Conservation (phyloP, 2,888 invertebrate genomes). For the Dysmachus trigonus region DNA sequence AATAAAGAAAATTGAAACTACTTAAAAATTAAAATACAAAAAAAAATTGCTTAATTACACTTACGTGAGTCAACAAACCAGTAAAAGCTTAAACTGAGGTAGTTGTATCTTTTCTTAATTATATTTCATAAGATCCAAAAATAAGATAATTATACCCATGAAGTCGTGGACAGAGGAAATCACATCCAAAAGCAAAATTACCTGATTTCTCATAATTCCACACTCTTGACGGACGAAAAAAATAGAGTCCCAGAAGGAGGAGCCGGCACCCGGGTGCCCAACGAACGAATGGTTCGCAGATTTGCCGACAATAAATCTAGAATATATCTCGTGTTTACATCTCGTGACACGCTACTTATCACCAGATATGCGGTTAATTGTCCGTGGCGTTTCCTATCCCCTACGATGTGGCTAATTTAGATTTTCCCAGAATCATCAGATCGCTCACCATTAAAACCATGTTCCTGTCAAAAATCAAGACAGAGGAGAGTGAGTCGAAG, state of each 20-base stretch:
- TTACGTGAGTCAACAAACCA: background rate
- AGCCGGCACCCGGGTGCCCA: background rate
- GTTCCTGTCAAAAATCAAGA: conserved; percentile 30
- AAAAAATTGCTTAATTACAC: background rate
- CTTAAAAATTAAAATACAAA: too few species aligned
- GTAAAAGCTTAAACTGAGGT: too few species aligned
- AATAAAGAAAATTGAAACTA: too few species aligned
- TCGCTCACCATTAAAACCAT: conserved; percentile 6
- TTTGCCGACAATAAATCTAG: conserved; percentile 6
- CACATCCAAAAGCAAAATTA: background rate
- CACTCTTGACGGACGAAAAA: background rate
- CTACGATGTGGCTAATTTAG: conserved; percentile 18
- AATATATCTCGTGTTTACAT: conserved; percentile 28
- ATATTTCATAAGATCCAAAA: background rate
- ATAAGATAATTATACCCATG: background rate
- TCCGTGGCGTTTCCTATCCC: conserved; percentile 10
- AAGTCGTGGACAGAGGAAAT: background rate
- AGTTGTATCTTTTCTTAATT: background rate
- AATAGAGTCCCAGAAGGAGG: background rate
- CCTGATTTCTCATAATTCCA: background rate
- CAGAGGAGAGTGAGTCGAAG: background rate
- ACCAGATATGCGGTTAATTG: conserved; percentile 34
- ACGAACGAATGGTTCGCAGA: background rate
- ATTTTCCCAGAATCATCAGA: conserved; percentile 31
- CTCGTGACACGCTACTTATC: conserved; percentile 21